phyloP scores from a whole-genome alignment of 2,888 invertebrate genomes.

The Drosophila peninsularis region DNA sequence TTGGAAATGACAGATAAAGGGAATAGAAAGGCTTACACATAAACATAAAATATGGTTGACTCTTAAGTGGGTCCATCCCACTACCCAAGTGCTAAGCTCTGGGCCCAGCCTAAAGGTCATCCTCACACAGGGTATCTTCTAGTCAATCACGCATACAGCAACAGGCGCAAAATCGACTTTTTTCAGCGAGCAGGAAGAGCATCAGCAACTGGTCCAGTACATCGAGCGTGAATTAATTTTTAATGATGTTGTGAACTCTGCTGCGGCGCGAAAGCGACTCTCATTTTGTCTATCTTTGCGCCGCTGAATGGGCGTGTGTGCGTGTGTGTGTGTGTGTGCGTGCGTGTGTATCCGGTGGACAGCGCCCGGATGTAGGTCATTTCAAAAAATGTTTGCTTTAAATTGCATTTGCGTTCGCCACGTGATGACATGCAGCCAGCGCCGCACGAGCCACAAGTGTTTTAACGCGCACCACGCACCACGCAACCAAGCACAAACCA shows the following conservation, averaged over 20 bases:
- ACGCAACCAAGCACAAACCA: conserved; percentile 54
- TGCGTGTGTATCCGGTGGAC: conserved; percentile 43
- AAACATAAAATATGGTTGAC: no score
- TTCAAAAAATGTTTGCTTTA: conserved; percentile 80
- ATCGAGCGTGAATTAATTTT: conserved; percentile 81
- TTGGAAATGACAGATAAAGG: no score
- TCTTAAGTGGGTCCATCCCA: no score
- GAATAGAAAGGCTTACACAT: no score
- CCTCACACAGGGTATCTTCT: conserved; percentile 12
- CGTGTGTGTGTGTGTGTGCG: conserved; percentile 4
- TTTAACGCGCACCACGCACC: conserved; percentile 47
- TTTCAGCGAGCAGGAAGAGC: conserved; percentile 18
- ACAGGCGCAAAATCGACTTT: background rate
- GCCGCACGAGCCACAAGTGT: conserved; percentile 76
- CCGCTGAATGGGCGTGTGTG: conserved; percentile 34
- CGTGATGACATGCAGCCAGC: conserved; percentile 66
- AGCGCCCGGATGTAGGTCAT: conserved; percentile 78
- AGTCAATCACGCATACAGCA: background rate
- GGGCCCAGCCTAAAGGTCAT: no score
- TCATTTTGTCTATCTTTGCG: conserved; percentile 63
- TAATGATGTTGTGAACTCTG: conserved; percentile 78
- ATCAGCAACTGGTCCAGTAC: conserved; percentile 55
- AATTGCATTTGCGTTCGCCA: conserved; percentile 76
- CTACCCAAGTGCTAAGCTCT: no score
- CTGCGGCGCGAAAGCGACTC: conserved; percentile 60